These are phyloP conservation scores for Xestia xanthographa DNA, from an alignment of 2,888 invertebrate species.

Conservation along the genomic window DNA sequence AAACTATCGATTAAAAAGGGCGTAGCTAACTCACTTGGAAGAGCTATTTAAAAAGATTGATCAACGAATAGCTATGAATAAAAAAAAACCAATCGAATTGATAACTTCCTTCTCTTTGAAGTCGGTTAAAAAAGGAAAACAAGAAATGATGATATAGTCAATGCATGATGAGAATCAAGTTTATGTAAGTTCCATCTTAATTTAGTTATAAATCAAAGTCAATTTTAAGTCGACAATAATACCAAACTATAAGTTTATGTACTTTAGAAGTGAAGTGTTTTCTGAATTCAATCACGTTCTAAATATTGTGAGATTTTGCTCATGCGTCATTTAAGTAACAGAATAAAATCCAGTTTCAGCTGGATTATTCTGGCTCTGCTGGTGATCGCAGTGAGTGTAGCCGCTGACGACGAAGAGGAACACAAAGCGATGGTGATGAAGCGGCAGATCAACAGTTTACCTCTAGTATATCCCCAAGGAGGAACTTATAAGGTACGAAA, in stretches of 20 bases:
- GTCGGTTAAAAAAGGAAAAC: no score
- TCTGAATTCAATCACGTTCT: not conserved
- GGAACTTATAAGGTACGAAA: conserved; percentile 89
- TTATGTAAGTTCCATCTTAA: not conserved
- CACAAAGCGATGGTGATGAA: conserved; percentile 75
- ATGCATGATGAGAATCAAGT: not conserved
- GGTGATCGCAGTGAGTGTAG: conserved; percentile 15
- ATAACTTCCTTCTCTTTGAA: no score
- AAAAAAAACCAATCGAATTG: no score
- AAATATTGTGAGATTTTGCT: not conserved
- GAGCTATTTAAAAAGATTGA: not conserved
- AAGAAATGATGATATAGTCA: no score
- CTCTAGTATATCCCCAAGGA: conserved; percentile 89
- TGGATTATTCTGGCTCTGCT: conserved; percentile 32
- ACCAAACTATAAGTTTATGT: not conserved
- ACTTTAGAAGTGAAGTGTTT: not conserved
- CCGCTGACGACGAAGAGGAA: conserved; percentile 51
- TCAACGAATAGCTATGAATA: no score
- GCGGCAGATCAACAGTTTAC: conserved; percentile 84
- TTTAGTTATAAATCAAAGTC: not conserved
- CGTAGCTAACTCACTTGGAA: not conserved
- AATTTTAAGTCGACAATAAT: not conserved
- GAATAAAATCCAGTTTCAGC: conserved; percentile 20
- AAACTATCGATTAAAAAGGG: not conserved
- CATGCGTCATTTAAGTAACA: not conserved